Evolutionary conservation across 2,888 invertebrate genomes (phyloP), one percentile per base, ranked within the genome.

Genomic region (Drosophila leonis): DNA sequence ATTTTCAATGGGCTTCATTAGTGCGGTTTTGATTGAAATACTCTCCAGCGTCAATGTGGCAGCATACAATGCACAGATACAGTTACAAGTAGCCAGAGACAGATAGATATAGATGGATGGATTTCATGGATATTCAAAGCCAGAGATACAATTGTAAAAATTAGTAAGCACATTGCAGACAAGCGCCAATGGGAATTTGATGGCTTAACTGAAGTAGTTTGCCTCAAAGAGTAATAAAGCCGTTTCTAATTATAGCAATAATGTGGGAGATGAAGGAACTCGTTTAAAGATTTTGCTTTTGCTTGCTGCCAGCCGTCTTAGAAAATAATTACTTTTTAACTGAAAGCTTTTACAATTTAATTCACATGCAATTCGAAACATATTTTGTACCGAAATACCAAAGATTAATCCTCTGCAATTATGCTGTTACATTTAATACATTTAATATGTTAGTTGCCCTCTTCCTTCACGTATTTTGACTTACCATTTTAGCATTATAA

Each of bases 1-100:
- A 84, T 72, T 84, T 75, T 84, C 81, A 84, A 84, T 84, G 84
- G 84, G 86, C 84, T 84, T 84, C 84, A 84, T 84, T 84, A 84
- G 84, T 88, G 88, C 75, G 84, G 84, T 86, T 79, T 84, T 83
- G 75, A 84, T 84, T 86, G 86, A 86, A 83, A 86, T 72, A 67
- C 72, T 72, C 72, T 49, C 60, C 62, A 61, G 68, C 71, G 64
- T 48, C 75, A 75, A 48, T 51, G 63, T 60, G 63, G 33, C 75
- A 59, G 63, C 46, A 35, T 68, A 72, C 72, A 77, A 55, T 62
- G 65, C 76, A 70, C 73, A 77, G 73, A 49, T 80, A 86, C 75
- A 67, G 61, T 74, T 79, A 74, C 83, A 80, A 85, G 85, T 87
- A 69, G 77, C 77, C 54, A 46, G 37, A 54, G 60, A 57, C 75